phyloP scores from a whole-genome alignment of 2,888 invertebrate genomes.

The Dolomedes plantarius region DNA sequence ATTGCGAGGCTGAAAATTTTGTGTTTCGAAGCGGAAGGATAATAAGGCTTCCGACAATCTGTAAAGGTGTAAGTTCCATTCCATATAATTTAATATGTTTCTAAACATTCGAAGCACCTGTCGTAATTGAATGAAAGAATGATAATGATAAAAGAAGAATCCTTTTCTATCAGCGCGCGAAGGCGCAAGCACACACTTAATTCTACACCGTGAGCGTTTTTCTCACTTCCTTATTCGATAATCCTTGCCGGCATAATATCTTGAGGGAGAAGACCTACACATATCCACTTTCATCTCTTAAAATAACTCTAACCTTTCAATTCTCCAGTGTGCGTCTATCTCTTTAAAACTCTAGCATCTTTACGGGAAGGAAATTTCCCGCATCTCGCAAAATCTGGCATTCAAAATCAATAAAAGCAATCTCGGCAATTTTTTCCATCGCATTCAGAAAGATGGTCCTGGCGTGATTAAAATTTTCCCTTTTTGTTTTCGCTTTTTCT shows the following conservation, averaged over 20 bases:
- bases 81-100: background rate
- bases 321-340: background rate
- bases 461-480: conserved; percentile 37
- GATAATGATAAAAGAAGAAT: no score
- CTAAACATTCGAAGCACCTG: background rate
- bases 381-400: background rate
- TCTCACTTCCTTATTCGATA: conserved; percentile 3
- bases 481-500: conserved; percentile 14
- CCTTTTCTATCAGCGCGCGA: background rate
- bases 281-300: conserved; percentile 3
- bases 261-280: background rate
- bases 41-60: no score
- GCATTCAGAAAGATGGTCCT: conserved; percentile 25
- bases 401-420: conserved; percentile 59
- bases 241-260: background rate
- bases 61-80: no score
- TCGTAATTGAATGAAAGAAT: background rate
- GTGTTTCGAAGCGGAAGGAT: no score
- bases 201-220: background rate
- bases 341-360: background rate
- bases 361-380: background rate
- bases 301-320: conserved; percentile 12
- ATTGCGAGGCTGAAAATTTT: no score
- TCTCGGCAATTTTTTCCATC: conserved; percentile 16
- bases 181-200: background rate